phyloP scores from a whole-genome alignment of 2,797 vertebrate species.

The Diplodus sargus region DNA sequence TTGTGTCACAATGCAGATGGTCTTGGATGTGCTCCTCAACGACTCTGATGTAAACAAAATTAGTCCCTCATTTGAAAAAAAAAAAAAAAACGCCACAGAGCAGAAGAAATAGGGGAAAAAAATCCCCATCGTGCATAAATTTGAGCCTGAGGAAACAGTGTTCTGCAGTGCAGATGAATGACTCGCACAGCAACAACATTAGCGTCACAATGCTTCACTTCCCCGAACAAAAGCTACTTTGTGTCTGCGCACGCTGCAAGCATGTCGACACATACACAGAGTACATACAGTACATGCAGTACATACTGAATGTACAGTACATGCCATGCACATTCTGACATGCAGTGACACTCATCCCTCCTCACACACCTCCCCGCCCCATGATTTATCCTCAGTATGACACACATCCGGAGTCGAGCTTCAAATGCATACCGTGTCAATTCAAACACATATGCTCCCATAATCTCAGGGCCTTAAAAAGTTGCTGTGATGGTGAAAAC shows the following conservation, averaged over 20 bases:
- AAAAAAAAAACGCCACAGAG: slow-evolving; percentile 38
- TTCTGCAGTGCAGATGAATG: slow-evolving; percentile 56
- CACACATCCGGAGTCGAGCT: slow-evolving; percentile 50
- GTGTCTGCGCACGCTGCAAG: slow-evolving; percentile 37
- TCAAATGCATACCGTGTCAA: slow-evolving; percentile 19
- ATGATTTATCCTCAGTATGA: slow-evolving; percentile 47
- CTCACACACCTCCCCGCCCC: slow-evolving; percentile 11
- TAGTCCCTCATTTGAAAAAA: slow-evolving; percentile 30
- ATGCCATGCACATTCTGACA: slow-evolving; percentile 22
- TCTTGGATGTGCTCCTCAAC: slow-evolving; percentile 50
- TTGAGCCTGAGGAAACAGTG: slow-evolving; percentile 53
- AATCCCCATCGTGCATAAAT: slow-evolving; percentile 32
- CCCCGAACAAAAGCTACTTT: slow-evolving; percentile 66
- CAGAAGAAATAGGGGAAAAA: slow-evolving; percentile 7
- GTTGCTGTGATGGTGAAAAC: slow-evolving; percentile 25
- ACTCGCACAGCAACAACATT: slow-evolving; percentile 45
- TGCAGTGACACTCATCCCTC: slow-evolving; percentile 21
- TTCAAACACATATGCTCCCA: slow-evolving; percentile 12
- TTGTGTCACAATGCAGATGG: slow-evolving; percentile 47
- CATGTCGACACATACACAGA: slow-evolving; percentile 32
- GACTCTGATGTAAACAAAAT: slow-evolving; percentile 63
- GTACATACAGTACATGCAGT: slow-evolving; percentile 12
- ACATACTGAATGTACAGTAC: slow-evolving; percentile 1
- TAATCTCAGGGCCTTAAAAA: slow-evolving; percentile 46
- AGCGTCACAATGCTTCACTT: slow-evolving; percentile 52